phyloP scores from a whole-genome alignment of 2,888 invertebrate genomes.

The Philonicus albiceps region DNA sequence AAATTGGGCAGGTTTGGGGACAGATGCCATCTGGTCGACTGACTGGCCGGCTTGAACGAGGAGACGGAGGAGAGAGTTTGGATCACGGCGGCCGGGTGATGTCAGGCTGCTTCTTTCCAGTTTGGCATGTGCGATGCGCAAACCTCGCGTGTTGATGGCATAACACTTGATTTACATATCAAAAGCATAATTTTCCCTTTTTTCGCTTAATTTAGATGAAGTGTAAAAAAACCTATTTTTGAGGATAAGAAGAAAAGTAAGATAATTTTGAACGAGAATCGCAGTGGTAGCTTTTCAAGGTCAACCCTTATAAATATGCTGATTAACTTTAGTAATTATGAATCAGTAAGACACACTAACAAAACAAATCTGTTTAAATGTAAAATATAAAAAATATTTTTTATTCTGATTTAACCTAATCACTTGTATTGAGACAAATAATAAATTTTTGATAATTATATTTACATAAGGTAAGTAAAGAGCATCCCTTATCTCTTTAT shows the following conservation, averaged over 20 bases:
- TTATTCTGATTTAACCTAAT: too few species aligned
- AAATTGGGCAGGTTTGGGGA: neutral
- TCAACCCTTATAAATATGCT: neutral
- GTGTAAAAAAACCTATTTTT: neutral
- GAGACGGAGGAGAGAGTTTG: neutral
- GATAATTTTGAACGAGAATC: neutral
- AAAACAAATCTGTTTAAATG: too few species aligned
- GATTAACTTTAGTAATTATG: neutral
- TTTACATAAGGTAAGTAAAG: too few species aligned
- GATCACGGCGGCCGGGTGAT: neutral
- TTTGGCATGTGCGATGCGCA: neutral
- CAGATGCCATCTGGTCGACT: neutral
- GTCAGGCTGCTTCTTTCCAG: neutral
- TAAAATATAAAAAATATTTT: too few species aligned
- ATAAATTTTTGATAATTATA: too few species aligned
- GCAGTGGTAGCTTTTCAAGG: neutral
- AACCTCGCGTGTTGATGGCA: neutral
- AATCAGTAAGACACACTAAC: too few species aligned
- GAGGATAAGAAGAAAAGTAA: neutral
- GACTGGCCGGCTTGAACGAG: neutral
- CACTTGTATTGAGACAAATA: too few species aligned
- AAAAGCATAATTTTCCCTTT: neutral
- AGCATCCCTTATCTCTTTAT: too few species aligned
- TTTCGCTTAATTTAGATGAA: neutral
- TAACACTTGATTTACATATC: neutral